phyloP scores from a whole-genome alignment of 2,113 vertebrate genomes.

The Pao palembangensis region DNA sequence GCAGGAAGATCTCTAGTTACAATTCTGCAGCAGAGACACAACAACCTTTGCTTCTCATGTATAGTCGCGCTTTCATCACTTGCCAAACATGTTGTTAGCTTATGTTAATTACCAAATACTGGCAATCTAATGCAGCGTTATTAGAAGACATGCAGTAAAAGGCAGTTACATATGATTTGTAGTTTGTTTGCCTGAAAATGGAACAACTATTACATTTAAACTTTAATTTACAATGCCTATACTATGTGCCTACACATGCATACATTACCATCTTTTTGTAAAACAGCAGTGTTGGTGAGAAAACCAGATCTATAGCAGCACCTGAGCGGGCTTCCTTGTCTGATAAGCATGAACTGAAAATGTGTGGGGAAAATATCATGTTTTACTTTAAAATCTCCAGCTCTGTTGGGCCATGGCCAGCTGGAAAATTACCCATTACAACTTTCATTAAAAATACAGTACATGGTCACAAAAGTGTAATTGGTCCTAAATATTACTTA shows the following conservation, averaged over 20 bases:
- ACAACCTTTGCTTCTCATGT: slow-evolving; percentile 4
- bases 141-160: slow-evolving; percentile 9
- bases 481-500: no score
- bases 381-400: no score
- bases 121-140: slow-evolving; percentile 19
- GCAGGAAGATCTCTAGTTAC: slow-evolving; percentile 15
- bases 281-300: no score
- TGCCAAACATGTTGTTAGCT: slow-evolving; percentile 1
- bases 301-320: no score
- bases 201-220: not conserved
- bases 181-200: not conserved
- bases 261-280: no score
- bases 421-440: not conserved
- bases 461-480: no score
- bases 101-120: slow-evolving; percentile 13
- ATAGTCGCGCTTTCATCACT: not conserved
- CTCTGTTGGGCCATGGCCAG: not conserved
- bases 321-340: not conserved
- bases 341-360: not conserved
- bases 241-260: no score
- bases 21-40: slow-evolving; percentile 31
- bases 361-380: no score
- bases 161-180: not conserved
- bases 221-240: no score
- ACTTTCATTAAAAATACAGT: no score